Conservation (phyloP, 2,113 vertebrate species). For the Brachyhypopomus gauderio region DNA sequence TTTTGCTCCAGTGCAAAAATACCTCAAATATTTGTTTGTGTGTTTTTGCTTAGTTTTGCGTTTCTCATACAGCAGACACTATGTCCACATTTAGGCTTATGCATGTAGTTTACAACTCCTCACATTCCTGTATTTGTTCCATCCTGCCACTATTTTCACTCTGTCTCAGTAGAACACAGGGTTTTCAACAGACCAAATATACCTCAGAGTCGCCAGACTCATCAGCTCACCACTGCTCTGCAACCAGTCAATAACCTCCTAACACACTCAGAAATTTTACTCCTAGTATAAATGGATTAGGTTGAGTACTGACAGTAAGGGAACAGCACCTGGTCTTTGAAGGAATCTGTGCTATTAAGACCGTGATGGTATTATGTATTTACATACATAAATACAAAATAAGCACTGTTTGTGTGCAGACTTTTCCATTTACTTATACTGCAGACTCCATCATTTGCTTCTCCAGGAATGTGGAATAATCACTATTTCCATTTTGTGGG, state of each 20-base stretch:
- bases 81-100: conserved; percentile 10
- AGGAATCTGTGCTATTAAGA: conserved; percentile 24
- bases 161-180: conserved; percentile 61
- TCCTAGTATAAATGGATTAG: not conserved
- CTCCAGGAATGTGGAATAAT: conserved; percentile 12
- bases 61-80: conserved; percentile 5
- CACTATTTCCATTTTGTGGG: conserved; percentile 30
- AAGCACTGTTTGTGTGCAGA: conserved; percentile 15
- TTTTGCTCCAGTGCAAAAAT: conserved; percentile 77
- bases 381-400: not conserved
- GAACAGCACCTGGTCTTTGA: not conserved
- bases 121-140: conserved; percentile 51
- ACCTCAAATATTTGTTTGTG: conserved; percentile 39
- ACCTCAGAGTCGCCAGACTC: conserved; percentile 74
- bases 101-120: conserved; percentile 35
- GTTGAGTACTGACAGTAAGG: not conserved
- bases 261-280: not conserved
- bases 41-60: not conserved
- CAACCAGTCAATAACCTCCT: conserved; percentile 30
- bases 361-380: conserved; percentile 21
- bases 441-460: conserved; percentile 4
- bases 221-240: conserved; percentile 59
- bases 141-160: conserved; percentile 62
- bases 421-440: conserved; percentile 2
- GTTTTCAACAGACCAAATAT: conserved; percentile 68